These are phyloP conservation scores for Drosophila kikkawai DNA, from an alignment of 1,140 invertebrate species.

Conservation along the genomic window DNA sequence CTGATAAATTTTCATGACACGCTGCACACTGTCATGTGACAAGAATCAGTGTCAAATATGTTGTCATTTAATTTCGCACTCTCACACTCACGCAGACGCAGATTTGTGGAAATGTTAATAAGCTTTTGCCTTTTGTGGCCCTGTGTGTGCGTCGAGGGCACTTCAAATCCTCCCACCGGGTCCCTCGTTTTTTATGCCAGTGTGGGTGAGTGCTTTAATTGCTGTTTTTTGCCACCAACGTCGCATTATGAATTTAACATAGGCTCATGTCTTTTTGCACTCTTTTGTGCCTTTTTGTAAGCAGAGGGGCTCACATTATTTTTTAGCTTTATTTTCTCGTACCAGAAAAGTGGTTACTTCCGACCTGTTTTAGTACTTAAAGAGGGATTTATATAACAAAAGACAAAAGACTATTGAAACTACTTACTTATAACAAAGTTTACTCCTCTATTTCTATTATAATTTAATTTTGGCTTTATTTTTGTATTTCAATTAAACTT, in stretches of 20 bases:
- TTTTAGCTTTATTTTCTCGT: not conserved
- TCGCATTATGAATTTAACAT: constrained; percentile 73
- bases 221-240: constrained; percentile 63
- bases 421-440: not conserved
- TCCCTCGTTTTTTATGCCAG: not conserved
- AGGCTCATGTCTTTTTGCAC: constrained; percentile 38
- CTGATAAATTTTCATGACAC: constrained; percentile 80
- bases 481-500: not conserved
- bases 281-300: constrained; percentile 28
- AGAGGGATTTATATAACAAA: not conserved
- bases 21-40: constrained; percentile 72
- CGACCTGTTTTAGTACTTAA: not conserved
- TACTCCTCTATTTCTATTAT: too few species aligned
- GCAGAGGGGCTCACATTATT: not conserved
- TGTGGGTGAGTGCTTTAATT: constrained; percentile 60
- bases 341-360: not conserved
- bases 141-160: constrained; percentile 18
- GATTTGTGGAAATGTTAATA: constrained; percentile 81
- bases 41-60: constrained; percentile 84
- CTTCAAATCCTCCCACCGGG: constrained; percentile 17
- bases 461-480: not conserved
- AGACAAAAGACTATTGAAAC: not conserved
- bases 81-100: constrained; percentile 58
- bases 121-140: constrained; percentile 62
- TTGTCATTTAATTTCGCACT: constrained; percentile 83